Base-by-base conservation (phyloP, 2,888 invertebrate species). In the Tuberolachnus salignus region DNA sequence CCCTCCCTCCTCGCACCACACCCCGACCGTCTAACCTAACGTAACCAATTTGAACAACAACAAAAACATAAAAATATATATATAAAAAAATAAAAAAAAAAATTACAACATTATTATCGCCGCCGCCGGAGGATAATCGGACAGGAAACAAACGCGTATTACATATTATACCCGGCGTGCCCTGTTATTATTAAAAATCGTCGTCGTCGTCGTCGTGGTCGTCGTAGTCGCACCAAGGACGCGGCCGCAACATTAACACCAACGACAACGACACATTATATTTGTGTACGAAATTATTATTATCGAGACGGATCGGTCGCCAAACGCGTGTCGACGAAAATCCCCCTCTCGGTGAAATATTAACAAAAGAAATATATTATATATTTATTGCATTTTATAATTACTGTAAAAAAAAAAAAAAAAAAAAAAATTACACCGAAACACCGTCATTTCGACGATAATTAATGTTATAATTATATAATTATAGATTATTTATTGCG, bases 81-180 rank as follows among this genome's bases (percentile, higher is more conserved):
- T n/a, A n/a, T n/a, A n/a, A n/a, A n/a, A n/a, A n/a, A n/a, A n/a
- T n/a, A n/a, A n/a, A n/a, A n/a, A n/a, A 42, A 44, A 44, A 63
- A 63, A 44, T 21, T 21, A 44, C 21, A 64, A 64, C 64, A 64
- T 64, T 44, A 63, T 63, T 63, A 63, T 63, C 6, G 42, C 61
- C 34, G 34, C 46, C 46, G 46, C 46, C 16, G n/a, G n/a, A 9
- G 19, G 51, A 53, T 53, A 53, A 53, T 53, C 51, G 51, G 51
- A 53, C 51, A 53, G 51, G 51, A 53, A 53, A 53, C 51, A n/a
- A 3, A 9, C 9, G 51, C 1, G 51, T 3, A 11, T 16, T 14
- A 4, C 49, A 13, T n/a, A n/a, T n/a, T n/a, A n/a, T n/a, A n/a
- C n/a, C n/a, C n/a, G n/a, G n/a, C 51, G 51, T 4, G n/a, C 51